Base-by-base conservation (phyloP, 2,797 vertebrate species). In the Emydoidea blandingii region DNA sequence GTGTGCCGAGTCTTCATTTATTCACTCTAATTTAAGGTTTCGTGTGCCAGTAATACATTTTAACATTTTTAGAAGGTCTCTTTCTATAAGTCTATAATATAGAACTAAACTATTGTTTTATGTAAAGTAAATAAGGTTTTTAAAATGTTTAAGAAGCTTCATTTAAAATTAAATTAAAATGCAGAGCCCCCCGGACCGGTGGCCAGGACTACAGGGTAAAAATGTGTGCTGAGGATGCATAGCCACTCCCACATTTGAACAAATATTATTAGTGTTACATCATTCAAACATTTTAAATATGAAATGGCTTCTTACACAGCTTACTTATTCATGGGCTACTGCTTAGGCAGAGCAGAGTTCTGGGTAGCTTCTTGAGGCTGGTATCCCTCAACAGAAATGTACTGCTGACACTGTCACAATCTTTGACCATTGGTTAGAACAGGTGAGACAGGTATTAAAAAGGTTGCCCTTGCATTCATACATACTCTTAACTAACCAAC, bases 401-500 rank as follows among this genome's bases (percentile, higher is more conserved):
- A 16, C 1, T 91, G 0, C 56, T 79, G 59, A 31, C 34, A 5
- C 2, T 15, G 11, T 27, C 18, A 7, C 54, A 23, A 1, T 62
- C 87, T 15, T 53, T 81, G 80, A 84, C 93, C 80, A 8, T 21
- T 53, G 41, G 47, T 23, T 81, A 1, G 0, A 94, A 53, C 25
- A 85, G 72, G 18, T 68, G 19, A 72, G 37, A n/a, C 15, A 65
- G 79, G 21, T 29, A 44, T 74, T 50, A 88, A 12, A 86, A 83
- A 15, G 81, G 52, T 31, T 65, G 81, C 41, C 53, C 44, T 83
- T 88, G 65, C 74, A 83, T 88, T 90, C 0, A 0, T 54, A 79
- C 25, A 15, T 76, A 79, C 92, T 83, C 84, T 94, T 83, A 92
- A 89, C 89, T 41, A 27, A 83, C 79, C 8, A 94, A 89, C 11